Evolutionary conservation across 1,140 invertebrate species (phyloP).

Genomic region (Macrocentrus cingulum): DNA sequence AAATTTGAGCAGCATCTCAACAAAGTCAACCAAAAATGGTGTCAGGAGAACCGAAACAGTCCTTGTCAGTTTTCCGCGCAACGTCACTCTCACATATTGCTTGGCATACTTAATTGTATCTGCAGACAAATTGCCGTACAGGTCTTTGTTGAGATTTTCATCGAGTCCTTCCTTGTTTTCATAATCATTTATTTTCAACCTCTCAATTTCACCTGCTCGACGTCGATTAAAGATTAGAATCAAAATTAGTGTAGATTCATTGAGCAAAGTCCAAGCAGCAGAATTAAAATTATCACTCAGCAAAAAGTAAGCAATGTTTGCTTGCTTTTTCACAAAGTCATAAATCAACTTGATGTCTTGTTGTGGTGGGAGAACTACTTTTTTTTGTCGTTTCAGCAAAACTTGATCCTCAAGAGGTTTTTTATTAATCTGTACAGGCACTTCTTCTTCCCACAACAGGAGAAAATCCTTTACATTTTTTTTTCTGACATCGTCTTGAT

Average conservation of each 20-base stretch:
- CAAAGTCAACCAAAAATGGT: background rate
- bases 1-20: conserved; percentile 1
- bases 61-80: conserved; percentile 5
- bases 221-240: conserved; percentile 7
- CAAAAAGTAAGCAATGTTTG: background rate
- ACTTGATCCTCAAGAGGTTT: conserved; percentile 16
- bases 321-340: background rate
- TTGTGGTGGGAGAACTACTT: conserved; percentile 9
- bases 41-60: conserved; percentile 5
- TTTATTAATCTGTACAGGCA: conserved; percentile 13
- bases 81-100: conserved; percentile 2
- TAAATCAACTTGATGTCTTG: conserved; percentile 22
- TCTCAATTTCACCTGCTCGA: conserved; percentile 8
- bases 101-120: background rate
- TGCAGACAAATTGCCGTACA: background rate
- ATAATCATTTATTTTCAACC: conserved; percentile 1
- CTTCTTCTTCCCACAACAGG: conserved; percentile 16
- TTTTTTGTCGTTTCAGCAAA: conserved; percentile 4
- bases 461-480: conserved; percentile 21
- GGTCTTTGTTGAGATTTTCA: background rate
- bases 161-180: background rate
- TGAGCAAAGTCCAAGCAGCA: background rate
- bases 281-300: background rate
- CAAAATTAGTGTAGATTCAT: background rate
- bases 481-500: conserved; percentile 15